phyloP scores from a whole-genome alignment of 2,888 invertebrate species.

The Limnephilus rhombicus region DNA sequence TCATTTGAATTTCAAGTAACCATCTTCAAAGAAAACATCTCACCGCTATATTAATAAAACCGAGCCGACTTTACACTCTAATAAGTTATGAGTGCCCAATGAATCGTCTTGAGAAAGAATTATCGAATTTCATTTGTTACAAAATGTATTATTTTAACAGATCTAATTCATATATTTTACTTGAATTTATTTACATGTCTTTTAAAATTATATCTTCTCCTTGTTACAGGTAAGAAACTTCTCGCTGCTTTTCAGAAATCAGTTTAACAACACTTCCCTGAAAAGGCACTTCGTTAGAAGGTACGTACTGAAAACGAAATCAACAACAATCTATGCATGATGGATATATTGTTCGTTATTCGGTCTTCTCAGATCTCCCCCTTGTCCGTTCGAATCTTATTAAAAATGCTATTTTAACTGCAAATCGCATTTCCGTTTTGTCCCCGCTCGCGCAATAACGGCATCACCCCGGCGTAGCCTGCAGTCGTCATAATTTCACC shows the following conservation, averaged over 20 bases:
- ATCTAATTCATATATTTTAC: neutral
- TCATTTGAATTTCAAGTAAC: slow-evolving; percentile 57
- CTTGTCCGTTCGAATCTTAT: slow-evolving; percentile 37
- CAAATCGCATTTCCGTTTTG: slow-evolving; percentile 64
- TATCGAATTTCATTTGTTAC: neutral
- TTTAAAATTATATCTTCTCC: neutral
- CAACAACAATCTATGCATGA: neutral
- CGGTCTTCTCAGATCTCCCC: neutral
- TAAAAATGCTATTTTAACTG: slow-evolving; percentile 63
- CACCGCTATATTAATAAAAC: slow-evolving; percentile 52
- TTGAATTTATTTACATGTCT: neutral
- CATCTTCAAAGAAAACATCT: slow-evolving; percentile 53
- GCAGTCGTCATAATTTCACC: slow-evolving; percentile 80
- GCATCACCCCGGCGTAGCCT: slow-evolving; percentile 62
- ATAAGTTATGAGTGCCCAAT: slow-evolving; percentile 34
- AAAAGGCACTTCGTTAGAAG: neutral
- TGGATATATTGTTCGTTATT: neutral
- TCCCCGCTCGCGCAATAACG: slow-evolving; percentile 60
- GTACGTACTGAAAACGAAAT: neutral
- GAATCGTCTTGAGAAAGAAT: neutral
- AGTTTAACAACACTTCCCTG: neutral
- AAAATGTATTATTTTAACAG: neutral
- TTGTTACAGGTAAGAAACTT: slow-evolving; percentile 5
- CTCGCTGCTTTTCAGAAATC: neutral
- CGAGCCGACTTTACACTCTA: slow-evolving; percentile 27